phyloP scores from a whole-genome alignment of 2,797 vertebrate species.

The Hemitrygon akajei region DNA sequence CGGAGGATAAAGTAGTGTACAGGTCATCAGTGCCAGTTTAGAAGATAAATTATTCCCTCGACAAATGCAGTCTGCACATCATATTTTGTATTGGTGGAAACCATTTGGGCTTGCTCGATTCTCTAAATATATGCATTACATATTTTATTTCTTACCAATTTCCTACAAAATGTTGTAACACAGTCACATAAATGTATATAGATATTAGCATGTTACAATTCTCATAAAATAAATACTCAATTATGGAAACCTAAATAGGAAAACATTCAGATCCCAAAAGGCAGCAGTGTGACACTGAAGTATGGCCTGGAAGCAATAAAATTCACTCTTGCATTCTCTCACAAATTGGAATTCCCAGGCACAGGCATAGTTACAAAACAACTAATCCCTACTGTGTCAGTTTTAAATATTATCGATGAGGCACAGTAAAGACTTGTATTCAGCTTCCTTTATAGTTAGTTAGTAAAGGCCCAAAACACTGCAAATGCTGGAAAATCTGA shows the following conservation, averaged over 20 bases:
- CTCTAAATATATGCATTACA: slow-evolving; percentile 1
- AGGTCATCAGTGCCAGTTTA: not conserved
- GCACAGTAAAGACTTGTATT: not conserved
- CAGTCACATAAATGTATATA: not conserved
- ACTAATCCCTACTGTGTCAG: not conserved
- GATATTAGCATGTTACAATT: not conserved
- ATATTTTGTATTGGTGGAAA: not conserved
- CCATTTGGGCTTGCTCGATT: not conserved
- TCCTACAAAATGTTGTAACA: slow-evolving; percentile 3
- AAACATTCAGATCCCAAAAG: not conserved
- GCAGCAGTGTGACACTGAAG: not conserved
- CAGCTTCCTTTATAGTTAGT: not conserved
- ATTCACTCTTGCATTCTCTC: not conserved
- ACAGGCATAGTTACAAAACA: not conserved
- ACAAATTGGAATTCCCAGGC: not conserved
- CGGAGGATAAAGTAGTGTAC: too few relatives aligned
- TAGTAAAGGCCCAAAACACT: too few relatives aligned
- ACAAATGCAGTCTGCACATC: not conserved
- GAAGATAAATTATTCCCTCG: not conserved
- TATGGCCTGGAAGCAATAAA: not conserved
- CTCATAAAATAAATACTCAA: not conserved
- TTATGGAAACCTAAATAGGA: not conserved
- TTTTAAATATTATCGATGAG: not conserved
- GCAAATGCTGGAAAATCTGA: too few relatives aligned
- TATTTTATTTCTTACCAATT: slow-evolving; percentile 8